Evolutionary conservation across 2,888 invertebrate genomes (phyloP).

Genomic region (Keiferia lycopersicella): DNA sequence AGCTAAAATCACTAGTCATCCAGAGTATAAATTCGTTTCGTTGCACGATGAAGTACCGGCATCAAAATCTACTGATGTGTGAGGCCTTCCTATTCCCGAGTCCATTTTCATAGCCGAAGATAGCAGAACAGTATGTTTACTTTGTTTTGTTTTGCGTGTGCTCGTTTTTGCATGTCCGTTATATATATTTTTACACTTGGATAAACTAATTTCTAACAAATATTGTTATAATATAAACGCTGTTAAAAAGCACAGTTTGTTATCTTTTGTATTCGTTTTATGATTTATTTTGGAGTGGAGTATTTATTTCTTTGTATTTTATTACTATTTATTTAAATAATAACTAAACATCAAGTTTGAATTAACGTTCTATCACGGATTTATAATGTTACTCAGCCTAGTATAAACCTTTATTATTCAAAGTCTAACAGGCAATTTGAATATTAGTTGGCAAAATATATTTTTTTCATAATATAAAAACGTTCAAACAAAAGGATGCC

Average conservation of each 20-base stretch:
- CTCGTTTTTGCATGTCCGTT: conserved; percentile 41
- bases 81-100: conserved; percentile 47
- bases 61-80: conserved; percentile 76
- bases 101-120: conserved; percentile 48
- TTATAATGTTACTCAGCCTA: background rate
- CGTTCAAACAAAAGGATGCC: too few species aligned
- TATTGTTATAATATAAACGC: background rate
- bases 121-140: conserved; percentile 69
- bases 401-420: too few species aligned
- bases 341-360: background rate
- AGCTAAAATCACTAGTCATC: conserved; percentile 69
- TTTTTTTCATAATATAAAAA: too few species aligned
- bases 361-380: background rate
- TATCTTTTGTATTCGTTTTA: conserved; percentile 10
- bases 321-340: background rate
- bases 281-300: background rate
- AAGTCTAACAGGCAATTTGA: too few species aligned
- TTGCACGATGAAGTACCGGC: conserved; percentile 61
- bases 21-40: conserved; percentile 69
- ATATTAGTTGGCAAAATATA: too few species aligned
- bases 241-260: background rate
- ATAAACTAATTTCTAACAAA: background rate
- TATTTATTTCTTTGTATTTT: conserved; percentile 15
- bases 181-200: conserved; percentile 26
- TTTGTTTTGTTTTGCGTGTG: conserved; percentile 45